These are phyloP conservation scores for Lasius platythorax DNA, from an alignment of 2,888 invertebrate species.

Conservation along the genomic window DNA sequence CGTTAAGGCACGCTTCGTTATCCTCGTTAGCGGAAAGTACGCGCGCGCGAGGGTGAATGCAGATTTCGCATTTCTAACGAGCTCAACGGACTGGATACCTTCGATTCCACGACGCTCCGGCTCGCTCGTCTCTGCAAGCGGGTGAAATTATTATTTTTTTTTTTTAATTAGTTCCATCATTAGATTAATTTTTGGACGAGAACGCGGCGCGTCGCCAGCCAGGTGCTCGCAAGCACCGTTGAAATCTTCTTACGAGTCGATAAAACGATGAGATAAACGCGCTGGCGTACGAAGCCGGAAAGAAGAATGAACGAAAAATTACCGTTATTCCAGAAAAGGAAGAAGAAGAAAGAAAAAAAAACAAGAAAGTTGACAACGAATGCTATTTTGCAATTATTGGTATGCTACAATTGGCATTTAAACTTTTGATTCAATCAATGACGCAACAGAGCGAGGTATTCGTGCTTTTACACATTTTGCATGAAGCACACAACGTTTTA, in stretches of 20 bases:
- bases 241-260: conserved; percentile 21
- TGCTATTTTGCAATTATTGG: not conserved
- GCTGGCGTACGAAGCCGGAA: not conserved
- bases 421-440: not conserved
- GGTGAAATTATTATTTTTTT: conserved; percentile 48
- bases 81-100: conserved; percentile 62
- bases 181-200: not conserved
- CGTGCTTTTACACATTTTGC: not conserved
- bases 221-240: conserved; percentile 36
- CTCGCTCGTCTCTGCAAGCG: not conserved
- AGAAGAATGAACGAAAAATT: not conserved
- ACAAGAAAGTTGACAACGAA: too few species aligned
- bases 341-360: too few species aligned
- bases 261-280: not conserved
- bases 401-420: not conserved
- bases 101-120: conserved; percentile 53
- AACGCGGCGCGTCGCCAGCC: conserved; percentile 39
- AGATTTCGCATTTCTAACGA: conserved; percentile 55
- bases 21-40: conserved; percentile 68
- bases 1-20: conserved; percentile 72
- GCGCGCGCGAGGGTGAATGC: conserved; percentile 19
- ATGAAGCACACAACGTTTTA: not conserved
- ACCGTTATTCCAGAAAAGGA: not conserved
- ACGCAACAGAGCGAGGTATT: not conserved
- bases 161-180: not conserved